Evolutionary conservation across 2,888 invertebrate genomes (phyloP).

Genomic region (Drosophila neonasuta): DNA sequence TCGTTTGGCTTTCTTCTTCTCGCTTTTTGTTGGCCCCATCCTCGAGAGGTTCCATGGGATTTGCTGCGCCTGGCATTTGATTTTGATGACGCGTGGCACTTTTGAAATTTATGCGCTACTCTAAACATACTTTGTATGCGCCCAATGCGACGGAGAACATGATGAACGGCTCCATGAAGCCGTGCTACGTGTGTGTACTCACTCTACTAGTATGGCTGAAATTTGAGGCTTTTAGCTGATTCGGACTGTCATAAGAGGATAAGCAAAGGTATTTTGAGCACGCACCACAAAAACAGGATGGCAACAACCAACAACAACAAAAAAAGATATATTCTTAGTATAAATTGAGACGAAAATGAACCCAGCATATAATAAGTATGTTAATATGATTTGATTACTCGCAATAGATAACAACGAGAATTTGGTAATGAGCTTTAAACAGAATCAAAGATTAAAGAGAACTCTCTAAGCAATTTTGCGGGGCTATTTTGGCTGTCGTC

Average conservation of each 20-base stretch:
- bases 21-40: neutral
- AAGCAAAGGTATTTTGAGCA: constrained; percentile 53
- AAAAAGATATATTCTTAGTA: constrained; percentile 28
- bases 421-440: constrained; percentile 14
- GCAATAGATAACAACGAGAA: constrained; percentile 6
- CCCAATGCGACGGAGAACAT: constrained; percentile 53
- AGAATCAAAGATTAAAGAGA: neutral
- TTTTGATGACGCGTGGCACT: constrained; percentile 76
- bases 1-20: constrained; percentile 11
- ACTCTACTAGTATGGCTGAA: constrained; percentile 42
- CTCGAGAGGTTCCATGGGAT: constrained; percentile 7
- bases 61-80: constrained; percentile 65
- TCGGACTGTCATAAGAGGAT: constrained; percentile 42
- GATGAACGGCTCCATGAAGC: constrained; percentile 52
- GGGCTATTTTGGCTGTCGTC: neutral
- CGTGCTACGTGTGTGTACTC: constrained; percentile 19
- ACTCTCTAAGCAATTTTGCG: neutral
- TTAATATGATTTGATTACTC: constrained; percentile 51
- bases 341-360: constrained; percentile 52
- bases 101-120: constrained; percentile 72
- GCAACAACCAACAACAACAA: neutral
- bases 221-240: constrained; percentile 64
- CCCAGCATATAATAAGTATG: constrained; percentile 34
- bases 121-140: constrained; percentile 73
- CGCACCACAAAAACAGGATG: constrained; percentile 17